Conservation (phyloP, 1,140 invertebrate genomes). For the Penaeus chinensis region DNA sequence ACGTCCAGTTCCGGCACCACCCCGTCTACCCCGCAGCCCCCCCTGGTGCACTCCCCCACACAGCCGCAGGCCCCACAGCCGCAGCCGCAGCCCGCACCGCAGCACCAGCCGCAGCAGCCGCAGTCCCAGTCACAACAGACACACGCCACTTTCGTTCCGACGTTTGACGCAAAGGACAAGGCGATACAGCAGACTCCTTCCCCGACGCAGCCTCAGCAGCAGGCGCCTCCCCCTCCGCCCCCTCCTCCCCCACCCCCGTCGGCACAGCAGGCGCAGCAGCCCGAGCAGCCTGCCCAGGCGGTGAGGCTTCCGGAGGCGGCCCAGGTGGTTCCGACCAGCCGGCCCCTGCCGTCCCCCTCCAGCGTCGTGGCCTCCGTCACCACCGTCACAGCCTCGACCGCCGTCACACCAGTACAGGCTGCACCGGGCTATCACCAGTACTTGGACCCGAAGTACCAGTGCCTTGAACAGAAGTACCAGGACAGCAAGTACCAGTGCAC, state of each 20-base stretch:
- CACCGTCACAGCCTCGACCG: slow-evolving; percentile 15
- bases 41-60: slow-evolving; percentile 21
- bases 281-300: slow-evolving; percentile 9
- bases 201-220: slow-evolving; percentile 10
- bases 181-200: background rate
- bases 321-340: slow-evolving; percentile 46
- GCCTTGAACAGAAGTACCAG: background rate
- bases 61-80: slow-evolving; percentile 27
- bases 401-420: slow-evolving; percentile 3
- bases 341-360: slow-evolving; percentile 20
- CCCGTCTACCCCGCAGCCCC: slow-evolving; percentile 29
- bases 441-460: slow-evolving; percentile 33
- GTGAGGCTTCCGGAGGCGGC: slow-evolving; percentile 4
- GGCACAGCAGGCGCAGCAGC: background rate
- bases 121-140: background rate
- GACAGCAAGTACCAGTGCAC: slow-evolving; percentile 10
- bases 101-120: background rate
- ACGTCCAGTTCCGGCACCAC: slow-evolving; percentile 1
- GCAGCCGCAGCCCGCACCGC: background rate
- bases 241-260: background rate
- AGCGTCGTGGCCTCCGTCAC: slow-evolving; percentile 5
- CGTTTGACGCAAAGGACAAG: slow-evolving; percentile 32
- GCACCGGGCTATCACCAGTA: slow-evolving; percentile 14
- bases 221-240: slow-evolving; percentile 11
- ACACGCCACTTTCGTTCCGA: slow-evolving; percentile 20